Conservation (phyloP, 2,797 vertebrate species). For the Pangasius djambal region DNA sequence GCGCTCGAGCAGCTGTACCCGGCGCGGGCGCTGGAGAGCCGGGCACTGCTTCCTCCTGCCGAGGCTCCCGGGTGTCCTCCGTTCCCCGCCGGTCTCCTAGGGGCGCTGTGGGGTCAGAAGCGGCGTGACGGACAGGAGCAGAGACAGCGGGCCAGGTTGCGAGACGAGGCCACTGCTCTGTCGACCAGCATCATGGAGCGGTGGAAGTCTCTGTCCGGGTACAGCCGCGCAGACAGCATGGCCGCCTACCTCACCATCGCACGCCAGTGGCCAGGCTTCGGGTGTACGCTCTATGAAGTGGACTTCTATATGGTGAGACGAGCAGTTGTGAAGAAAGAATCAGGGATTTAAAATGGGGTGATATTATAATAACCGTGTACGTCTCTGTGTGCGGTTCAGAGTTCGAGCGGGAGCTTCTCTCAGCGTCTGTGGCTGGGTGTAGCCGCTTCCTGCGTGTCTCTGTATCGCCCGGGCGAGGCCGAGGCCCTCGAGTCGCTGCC, state of each 20-base stretch:
- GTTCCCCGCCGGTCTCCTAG: conserved; percentile 72
- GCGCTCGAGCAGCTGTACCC: conserved; percentile 86
- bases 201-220: conserved; percentile 88
- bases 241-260: conserved; percentile 87
- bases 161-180: conserved; percentile 78
- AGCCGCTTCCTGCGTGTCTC: conserved; percentile 84
- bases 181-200: conserved; percentile 85
- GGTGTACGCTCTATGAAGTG: conserved; percentile 91
- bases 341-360: too few species aligned
- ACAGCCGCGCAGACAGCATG: conserved; percentile 87
- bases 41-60: conserved; percentile 66
- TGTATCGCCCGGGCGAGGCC: conserved; percentile 86
- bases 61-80: conserved; percentile 65
- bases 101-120: conserved; percentile 82
- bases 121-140: conserved; percentile 77
- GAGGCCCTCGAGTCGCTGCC: conserved; percentile 89
- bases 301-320: conserved; percentile 78
- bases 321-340: not conserved
- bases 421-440: conserved; percentile 89
- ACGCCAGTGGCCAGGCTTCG: conserved; percentile 90
- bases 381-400: conserved; percentile 70
- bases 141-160: conserved; percentile 76
- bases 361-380: not conserved
- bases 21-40: conserved; percentile 72
- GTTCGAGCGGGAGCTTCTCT: conserved; percentile 78